Conservation (phyloP, 1,140 invertebrate species). For the Conus betulinus region DNA sequence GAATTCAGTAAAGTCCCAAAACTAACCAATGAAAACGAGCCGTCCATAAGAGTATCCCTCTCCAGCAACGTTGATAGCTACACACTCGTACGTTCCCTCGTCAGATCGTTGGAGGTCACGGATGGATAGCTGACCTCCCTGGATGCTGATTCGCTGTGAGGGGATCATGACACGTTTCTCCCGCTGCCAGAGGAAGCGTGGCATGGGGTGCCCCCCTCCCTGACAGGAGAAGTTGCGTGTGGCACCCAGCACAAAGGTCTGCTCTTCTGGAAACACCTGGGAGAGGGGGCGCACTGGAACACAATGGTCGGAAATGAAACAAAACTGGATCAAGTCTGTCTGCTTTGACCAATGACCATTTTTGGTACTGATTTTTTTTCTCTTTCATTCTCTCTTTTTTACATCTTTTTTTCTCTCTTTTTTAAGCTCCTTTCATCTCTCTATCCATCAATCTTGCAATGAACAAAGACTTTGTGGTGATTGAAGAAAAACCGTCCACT, state of each 20-base stretch:
- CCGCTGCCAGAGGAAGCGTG: conserved; percentile 64
- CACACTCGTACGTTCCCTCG: conserved; percentile 71
- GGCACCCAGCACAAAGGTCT: conserved; percentile 69
- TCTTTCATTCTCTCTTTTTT: too few species aligned
- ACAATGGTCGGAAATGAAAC: not conserved
- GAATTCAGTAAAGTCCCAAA: not conserved
- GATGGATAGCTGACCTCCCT: conserved; percentile 58
- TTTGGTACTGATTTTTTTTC: not conserved
- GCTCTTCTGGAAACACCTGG: conserved; percentile 63
- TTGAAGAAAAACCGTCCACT: too few species aligned
- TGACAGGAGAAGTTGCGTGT: conserved; percentile 63
- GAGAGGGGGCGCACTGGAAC: conserved; percentile 74
- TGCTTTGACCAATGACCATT: not conserved
- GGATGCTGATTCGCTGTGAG: conserved; percentile 52
- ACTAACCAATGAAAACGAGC: conserved; percentile 69
- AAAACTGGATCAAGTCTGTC: not conserved
- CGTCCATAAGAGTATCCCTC: conserved; percentile 54
- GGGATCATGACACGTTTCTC: conserved; percentile 56
- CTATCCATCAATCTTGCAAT: too few species aligned
- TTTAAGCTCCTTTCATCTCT: too few species aligned
- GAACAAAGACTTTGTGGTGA: too few species aligned
- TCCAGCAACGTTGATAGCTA: conserved; percentile 71
- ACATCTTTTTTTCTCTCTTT: too few species aligned
- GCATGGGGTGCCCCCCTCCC: conserved; percentile 65
- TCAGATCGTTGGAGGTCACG: conserved; percentile 61